Evolutionary conservation across 2,888 invertebrate species (phyloP).

Genomic region (Spicauda simplicius): DNA sequence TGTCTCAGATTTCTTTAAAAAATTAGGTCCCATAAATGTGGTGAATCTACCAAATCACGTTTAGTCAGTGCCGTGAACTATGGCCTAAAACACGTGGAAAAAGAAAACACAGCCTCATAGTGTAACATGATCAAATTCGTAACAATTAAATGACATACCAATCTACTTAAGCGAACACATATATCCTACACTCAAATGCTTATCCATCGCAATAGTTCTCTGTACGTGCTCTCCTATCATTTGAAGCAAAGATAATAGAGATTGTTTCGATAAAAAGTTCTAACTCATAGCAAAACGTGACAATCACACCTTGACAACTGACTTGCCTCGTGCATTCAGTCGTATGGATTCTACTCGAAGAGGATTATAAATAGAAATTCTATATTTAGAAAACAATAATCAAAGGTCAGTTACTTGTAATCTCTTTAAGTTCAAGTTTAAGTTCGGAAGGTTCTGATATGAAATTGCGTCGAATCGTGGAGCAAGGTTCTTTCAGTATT

Average conservation of each 20-base stretch:
- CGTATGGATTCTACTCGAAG: not conserved
- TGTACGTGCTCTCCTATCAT: not conserved
- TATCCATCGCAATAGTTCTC: not conserved
- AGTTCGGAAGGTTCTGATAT: not conserved
- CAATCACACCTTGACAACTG: not conserved
- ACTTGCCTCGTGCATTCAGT: not conserved
- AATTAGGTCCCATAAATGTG: too few species aligned
- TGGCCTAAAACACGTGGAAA: too few species aligned
- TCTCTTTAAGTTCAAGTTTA: not conserved
- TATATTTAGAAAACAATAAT: conserved; percentile 1
- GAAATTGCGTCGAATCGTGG: not conserved
- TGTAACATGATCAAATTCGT: too few species aligned
- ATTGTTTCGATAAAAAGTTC: not conserved
- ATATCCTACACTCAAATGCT: not conserved
- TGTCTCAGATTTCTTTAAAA: too few species aligned
- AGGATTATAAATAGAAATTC: not conserved
- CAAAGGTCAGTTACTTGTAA: not conserved
- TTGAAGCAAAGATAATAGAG: not conserved
- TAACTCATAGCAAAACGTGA: not conserved
- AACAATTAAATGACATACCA: too few species aligned
- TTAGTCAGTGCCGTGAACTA: too few species aligned
- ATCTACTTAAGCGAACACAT: too few species aligned
- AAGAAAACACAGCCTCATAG: too few species aligned
- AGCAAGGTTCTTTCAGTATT: too few species aligned
- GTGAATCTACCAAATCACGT: too few species aligned